These are phyloP conservation scores for Avahi laniger DNA, from an alignment of 2,797 vertebrate genomes.

Conservation along the genomic window DNA sequence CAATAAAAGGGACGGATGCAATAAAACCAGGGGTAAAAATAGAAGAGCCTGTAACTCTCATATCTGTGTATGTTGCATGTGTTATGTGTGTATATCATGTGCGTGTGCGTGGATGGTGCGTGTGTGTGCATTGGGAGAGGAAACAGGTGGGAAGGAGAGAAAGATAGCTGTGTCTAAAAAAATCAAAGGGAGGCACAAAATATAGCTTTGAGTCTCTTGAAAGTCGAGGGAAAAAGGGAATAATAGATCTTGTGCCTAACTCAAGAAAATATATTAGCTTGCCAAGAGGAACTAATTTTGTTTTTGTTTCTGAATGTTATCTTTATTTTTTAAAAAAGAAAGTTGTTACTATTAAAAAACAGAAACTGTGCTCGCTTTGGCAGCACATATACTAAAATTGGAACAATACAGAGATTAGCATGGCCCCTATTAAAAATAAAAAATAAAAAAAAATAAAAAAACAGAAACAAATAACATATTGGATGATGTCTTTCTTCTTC, in stretches of 20 bases:
- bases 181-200: not conserved
- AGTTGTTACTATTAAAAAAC: not conserved
- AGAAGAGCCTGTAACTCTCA: not conserved
- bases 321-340: not conserved
- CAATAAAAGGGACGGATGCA: not conserved
- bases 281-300: not conserved
- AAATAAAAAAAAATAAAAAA: not conserved
- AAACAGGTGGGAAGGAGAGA: not conserved
- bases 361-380: not conserved
- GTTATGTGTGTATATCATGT: no score
- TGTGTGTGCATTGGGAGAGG: not conserved
- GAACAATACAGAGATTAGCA: no score
- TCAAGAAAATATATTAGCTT: not conserved
- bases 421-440: no score
- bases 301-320: constrained; percentile 18
- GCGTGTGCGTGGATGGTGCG: not conserved
- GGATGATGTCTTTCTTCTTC: not conserved
- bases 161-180: not conserved
- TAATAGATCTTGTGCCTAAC: not conserved
- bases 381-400: no score
- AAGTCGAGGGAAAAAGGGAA: not conserved
- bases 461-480: not conserved
- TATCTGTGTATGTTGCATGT: not conserved
- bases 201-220: not conserved
- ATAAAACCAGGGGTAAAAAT: not conserved